These are phyloP conservation scores for Florisuga fusca DNA, from an alignment of 2,797 vertebrate species.

Conservation along the genomic window DNA sequence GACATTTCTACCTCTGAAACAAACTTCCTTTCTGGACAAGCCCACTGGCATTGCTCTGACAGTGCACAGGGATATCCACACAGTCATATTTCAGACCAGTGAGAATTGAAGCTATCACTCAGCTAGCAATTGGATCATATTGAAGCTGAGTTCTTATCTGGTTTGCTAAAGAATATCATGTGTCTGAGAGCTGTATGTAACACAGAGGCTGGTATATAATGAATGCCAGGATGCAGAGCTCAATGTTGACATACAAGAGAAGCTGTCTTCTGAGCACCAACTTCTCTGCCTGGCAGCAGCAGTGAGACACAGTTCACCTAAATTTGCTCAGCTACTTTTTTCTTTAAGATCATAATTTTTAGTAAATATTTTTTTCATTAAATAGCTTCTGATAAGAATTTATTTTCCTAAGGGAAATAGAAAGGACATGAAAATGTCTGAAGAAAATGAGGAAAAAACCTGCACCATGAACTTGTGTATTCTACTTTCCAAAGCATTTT, in stretches of 20 bases:
- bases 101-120: background rate
- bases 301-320: background rate
- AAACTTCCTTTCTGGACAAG: background rate
- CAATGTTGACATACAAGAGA: background rate
- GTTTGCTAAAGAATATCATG: background rate
- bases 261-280: background rate
- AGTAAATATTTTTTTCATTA: background rate
- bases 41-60: background rate
- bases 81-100: background rate
- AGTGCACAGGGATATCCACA: background rate
- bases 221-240: background rate
- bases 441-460: background rate
- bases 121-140: background rate
- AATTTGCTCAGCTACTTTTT: background rate
- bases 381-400: background rate
- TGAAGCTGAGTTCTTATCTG: background rate
- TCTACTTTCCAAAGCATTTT: background rate
- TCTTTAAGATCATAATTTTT: background rate
- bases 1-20: background rate
- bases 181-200: conserved; percentile 5
- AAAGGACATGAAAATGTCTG: background rate
- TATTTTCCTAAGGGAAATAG: background rate
- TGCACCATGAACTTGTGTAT: background rate
- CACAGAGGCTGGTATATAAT: conserved; percentile 46
- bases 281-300: conserved; percentile 1